These are phyloP conservation scores for Triplophysa siluroides DNA, from an alignment of 2,113 vertebrate species.

Conservation along the genomic window DNA sequence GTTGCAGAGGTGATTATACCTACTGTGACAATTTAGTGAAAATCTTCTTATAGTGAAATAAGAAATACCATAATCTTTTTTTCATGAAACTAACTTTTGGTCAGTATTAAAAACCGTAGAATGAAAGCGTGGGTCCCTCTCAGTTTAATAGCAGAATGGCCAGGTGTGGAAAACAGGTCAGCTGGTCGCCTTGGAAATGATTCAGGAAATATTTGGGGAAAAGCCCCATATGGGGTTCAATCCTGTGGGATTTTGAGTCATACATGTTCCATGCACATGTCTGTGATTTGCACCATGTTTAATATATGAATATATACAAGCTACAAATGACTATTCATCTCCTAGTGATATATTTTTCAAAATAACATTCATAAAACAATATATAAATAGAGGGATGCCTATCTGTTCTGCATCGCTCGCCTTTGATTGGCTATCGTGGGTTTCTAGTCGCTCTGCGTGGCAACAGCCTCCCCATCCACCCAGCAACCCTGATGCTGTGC, in stretches of 20 bases:
- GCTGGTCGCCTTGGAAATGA: background rate
- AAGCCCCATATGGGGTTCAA: background rate
- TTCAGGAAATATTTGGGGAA: background rate
- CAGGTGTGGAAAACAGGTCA: background rate
- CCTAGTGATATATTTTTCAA: conserved; percentile 33
- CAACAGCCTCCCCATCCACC: conserved; percentile 71
- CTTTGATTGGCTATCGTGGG: conserved; percentile 64
- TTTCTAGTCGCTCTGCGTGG: conserved; percentile 65
- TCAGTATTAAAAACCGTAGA: too few relatives aligned
- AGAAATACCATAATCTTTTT: too few relatives aligned
- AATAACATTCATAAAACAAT: conserved; percentile 49
- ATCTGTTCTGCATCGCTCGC: conserved; percentile 64
- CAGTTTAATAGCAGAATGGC: background rate
- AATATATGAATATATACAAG: background rate
- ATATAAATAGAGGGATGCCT: conserved; percentile 60
- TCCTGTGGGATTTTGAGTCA: background rate
- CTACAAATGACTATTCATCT: background rate
- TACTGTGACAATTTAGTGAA: too few relatives aligned
- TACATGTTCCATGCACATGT: background rate
- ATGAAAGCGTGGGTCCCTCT: background rate
- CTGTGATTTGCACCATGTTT: background rate
- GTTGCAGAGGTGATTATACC: too few relatives aligned
- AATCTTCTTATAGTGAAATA: too few relatives aligned
- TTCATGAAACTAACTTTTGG: too few relatives aligned
- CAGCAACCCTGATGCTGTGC: conserved; percentile 75